Base-by-base conservation (phyloP, 2,797 vertebrate species). In the Ctenosaura bakeri region DNA sequence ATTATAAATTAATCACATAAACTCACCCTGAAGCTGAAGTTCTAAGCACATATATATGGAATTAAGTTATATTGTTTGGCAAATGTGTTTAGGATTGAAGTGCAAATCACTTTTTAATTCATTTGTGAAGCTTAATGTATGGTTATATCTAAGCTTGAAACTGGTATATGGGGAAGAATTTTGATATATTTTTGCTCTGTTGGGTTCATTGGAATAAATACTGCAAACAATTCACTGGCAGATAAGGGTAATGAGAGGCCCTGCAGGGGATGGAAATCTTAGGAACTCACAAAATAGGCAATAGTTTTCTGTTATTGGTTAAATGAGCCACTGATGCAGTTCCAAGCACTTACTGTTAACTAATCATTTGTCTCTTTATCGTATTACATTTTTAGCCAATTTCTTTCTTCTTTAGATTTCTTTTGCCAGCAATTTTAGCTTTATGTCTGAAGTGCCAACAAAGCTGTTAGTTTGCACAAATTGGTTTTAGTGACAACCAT, bases 401-500 rank as follows among this genome's bases (percentile, higher is more conserved):
- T 94, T 93, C 88, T 2, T 91, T 94, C 83, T 91, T 93, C 87
- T 81, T 84, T n/a, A n/a, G 8, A 38, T 6, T 42, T 97, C 91
- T 88, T 76, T 20, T 94, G 93, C 71, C 93, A 95, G 88, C 86
- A 42, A 77, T 94, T 96, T 96, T 90, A 94, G 94, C 94, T 94
- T 96, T 91, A 85, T 83, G 94, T 95, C 91, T 66, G 86, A 71
- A 22, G 86, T 66, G 13, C 90, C 89, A 95, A 93, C 90, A 89
- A 95, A 95, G 88, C 3, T 90, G 90, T 95, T 95, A 85, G 86
- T 92, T 94, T 94, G 94, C 94, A 95, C 91, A 92, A 89, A 93
- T 79, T 92, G 32, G 86, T 96, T 96, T 92, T 91, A 59, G 91
- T 77, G 93, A 94, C 94, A 95, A 69, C 6, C 73, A 92, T 62